Evolutionary conservation across 64 coral and sea anemone genomes (phyloP).

Genomic region (Anthopleura sola): DNA sequence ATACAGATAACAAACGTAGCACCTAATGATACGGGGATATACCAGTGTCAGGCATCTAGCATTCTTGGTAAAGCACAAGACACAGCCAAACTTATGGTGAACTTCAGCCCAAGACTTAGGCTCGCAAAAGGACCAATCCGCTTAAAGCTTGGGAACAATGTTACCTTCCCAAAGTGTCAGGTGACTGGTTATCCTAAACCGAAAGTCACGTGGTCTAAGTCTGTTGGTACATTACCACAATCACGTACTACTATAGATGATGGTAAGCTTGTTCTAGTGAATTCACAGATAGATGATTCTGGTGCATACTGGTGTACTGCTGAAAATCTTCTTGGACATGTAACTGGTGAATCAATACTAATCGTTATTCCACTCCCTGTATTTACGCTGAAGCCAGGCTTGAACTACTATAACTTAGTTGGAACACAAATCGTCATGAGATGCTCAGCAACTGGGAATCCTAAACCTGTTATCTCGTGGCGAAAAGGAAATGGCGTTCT

Average conservation of each 20-base stretch:
- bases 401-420: not conserved
- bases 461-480: conserved; percentile 23
- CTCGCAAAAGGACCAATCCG: not conserved
- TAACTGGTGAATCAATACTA: not conserved
- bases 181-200: not conserved
- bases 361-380: not conserved
- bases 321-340: not conserved
- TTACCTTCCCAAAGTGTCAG: not conserved
- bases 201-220: not conserved
- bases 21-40: not conserved
- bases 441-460: not conserved
- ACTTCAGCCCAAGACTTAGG: not conserved
- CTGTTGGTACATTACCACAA: not conserved
- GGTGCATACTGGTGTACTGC: not conserved
- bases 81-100: not conserved
- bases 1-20: not conserved
- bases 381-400: not conserved
- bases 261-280: not conserved
- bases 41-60: not conserved
- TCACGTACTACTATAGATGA: not conserved
- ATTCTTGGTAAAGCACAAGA: not conserved
- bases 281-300: not conserved
- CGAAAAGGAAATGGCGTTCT: conserved; percentile 5
- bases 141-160: not conserved
- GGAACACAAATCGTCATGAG: not conserved